These are phyloP conservation scores for Porites evermanni DNA, from an alignment of 92 coral and sea anemone genomes.

Conservation along the genomic window DNA sequence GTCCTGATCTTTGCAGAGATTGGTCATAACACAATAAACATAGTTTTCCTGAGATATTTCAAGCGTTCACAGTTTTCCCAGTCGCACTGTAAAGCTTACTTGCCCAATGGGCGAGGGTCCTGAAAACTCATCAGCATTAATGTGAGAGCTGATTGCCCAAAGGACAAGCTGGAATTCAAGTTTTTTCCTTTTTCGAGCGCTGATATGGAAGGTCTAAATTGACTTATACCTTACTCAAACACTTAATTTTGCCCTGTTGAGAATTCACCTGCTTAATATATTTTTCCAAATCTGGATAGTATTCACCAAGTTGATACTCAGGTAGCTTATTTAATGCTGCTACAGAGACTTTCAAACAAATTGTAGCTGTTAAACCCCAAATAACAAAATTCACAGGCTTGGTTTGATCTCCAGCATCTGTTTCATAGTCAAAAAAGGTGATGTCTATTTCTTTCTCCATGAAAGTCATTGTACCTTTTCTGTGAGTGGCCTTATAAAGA, in stretches of 20 bases:
- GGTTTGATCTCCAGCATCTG: not conserved
- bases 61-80: too few species aligned
- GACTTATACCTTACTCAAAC: not conserved
- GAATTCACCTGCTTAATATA: conserved; percentile 10
- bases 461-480: conserved; percentile 5
- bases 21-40: too few species aligned
- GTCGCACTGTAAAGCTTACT: too few species aligned
- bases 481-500: conserved; percentile 50
- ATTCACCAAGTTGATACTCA: conserved; percentile 67
- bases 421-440: conserved; percentile 51
- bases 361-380: conserved; percentile 88
- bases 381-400: conserved; percentile 29
- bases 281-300: conserved; percentile 12
- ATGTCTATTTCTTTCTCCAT: conserved; percentile 1
- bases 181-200: too few species aligned
- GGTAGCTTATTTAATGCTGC: conserved; percentile 73
- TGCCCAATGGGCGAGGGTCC: too few species aligned
- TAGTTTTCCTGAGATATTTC: too few species aligned
- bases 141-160: too few species aligned
- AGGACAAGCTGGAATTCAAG: too few species aligned
- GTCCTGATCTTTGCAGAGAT: too few species aligned
- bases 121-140: too few species aligned
- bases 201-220: not conserved
- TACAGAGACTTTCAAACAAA: conserved; percentile 74
- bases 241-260: not conserved